Percentiles rank a stretch among this genome's conserved stretches.
Evolutionary conservation across 2,888 invertebrate species (phyloP).

Genomic region (Drosophila infuscata): DNA sequence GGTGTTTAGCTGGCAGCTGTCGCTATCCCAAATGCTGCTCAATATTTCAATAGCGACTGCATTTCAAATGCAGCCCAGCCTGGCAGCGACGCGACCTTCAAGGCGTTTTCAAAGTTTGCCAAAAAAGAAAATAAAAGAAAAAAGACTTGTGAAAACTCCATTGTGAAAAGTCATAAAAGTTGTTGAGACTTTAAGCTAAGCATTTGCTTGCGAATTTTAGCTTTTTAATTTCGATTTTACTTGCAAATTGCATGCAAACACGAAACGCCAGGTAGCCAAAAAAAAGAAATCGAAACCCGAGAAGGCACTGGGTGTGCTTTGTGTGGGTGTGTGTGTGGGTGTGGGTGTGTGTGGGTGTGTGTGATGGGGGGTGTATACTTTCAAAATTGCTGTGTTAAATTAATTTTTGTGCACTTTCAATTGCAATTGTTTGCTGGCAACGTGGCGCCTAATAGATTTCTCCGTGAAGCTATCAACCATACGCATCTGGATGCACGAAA

Average conservation of each 20-base stretch:
- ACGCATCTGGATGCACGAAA: conserved; percentile 97
- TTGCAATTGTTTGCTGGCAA: conserved; percentile 29
- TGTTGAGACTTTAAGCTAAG: conserved; percentile 63
- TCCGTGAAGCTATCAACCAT: conserved; percentile 95
- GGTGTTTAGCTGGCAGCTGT: conserved; percentile 30
- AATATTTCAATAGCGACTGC: conserved; percentile 33
- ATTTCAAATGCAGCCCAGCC: conserved; percentile 25
- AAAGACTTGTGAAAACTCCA: conserved; percentile 39
- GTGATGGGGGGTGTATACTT: neutral
- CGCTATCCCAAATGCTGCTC: conserved; percentile 26
- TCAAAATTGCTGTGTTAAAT: conserved; percentile 30
- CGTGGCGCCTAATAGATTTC: conserved; percentile 86
- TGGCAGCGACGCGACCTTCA: conserved; percentile 39
- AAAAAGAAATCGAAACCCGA: conserved; percentile 27
- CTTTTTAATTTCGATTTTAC: conserved; percentile 71
- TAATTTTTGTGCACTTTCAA: conserved; percentile 42
- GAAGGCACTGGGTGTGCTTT: too few relatives aligned
- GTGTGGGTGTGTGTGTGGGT: neutral
- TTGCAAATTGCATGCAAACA: conserved; percentile 80
- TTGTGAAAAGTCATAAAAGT: conserved; percentile 43
- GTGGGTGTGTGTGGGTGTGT: neutral
- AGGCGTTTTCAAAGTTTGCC: conserved; percentile 36
- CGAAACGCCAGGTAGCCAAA: conserved; percentile 57
- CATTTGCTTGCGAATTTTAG: conserved; percentile 56
- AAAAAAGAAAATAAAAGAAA: conserved; percentile 5